These are phyloP conservation scores for Montipora efflorescens DNA, from an alignment of 64 coral and sea anemone genomes.

Conservation along the genomic window DNA sequence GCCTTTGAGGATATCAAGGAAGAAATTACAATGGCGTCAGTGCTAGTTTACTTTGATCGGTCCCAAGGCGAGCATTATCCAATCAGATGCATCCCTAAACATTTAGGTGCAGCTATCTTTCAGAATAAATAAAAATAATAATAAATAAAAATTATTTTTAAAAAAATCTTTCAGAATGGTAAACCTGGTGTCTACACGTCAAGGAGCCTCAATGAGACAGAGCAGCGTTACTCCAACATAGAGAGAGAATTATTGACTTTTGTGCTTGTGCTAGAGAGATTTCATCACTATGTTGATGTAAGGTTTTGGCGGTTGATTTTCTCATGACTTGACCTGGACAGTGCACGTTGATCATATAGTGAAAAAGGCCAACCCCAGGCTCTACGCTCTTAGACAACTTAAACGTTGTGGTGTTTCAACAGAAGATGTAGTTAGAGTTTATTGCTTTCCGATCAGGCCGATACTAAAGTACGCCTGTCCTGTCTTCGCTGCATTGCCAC, in stretches of 20 bases:
- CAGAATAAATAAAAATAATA: neutral
- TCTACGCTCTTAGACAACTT: no score
- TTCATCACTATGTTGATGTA: neutral
- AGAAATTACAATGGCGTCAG: conserved; percentile 3
- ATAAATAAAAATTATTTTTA: no score
- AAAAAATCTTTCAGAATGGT: neutral
- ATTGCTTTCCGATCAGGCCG: no score
- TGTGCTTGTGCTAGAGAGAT: neutral
- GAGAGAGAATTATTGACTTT: neutral
- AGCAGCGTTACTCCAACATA: neutral
- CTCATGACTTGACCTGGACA: no score
- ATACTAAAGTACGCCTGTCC: no score
- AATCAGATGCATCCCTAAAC: neutral
- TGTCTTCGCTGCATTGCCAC: no score
- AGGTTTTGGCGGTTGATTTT: no score
- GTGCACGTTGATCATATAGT: no score
- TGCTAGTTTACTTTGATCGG: neutral
- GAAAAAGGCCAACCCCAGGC: no score
- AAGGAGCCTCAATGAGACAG: neutral
- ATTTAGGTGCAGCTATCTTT: neutral
- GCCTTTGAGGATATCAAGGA: conserved; percentile 1
- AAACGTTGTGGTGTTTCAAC: no score
- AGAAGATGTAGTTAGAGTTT: no score
- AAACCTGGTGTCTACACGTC: neutral
- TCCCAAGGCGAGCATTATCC: neutral